Conservation (phyloP, 1,140 invertebrate species). For the Macrobrachium nipponense region DNA sequence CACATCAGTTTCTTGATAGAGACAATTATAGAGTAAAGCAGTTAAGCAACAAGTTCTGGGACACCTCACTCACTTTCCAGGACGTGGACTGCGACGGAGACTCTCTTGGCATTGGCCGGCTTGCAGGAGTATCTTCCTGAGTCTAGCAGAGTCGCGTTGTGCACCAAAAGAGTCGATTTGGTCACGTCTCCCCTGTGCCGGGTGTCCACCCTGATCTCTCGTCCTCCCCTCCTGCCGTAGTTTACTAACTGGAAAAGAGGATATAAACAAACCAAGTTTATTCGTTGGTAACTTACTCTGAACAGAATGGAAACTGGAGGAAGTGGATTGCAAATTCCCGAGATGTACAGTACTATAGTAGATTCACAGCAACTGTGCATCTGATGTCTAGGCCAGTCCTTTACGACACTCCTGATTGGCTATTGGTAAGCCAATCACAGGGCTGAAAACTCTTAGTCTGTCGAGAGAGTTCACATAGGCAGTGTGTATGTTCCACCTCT, state of each 20-base stretch:
- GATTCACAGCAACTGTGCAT: too few relatives aligned
- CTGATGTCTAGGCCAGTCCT: too few relatives aligned
- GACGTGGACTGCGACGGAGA: slow-evolving; percentile 36
- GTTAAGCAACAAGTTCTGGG: background rate
- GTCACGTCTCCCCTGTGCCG: slow-evolving; percentile 30
- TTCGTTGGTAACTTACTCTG: too few relatives aligned
- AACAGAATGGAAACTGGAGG: background rate
- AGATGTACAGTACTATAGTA: too few relatives aligned
- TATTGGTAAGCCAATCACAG: too few relatives aligned
- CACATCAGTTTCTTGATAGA: too few relatives aligned
- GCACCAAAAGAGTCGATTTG: slow-evolving; percentile 33
- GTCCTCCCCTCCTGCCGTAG: slow-evolving; percentile 27
- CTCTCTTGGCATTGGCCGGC: slow-evolving; percentile 42
- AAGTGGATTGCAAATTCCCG: background rate
- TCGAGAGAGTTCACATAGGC: too few relatives aligned
- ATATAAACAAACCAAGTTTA: background rate
- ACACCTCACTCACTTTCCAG: slow-evolving; percentile 20
- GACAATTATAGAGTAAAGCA: background rate
- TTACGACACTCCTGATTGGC: too few relatives aligned
- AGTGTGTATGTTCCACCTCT: too few relatives aligned
- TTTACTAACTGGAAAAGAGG: slow-evolving; percentile 34
- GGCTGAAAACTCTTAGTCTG: too few relatives aligned
- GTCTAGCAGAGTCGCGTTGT: slow-evolving; percentile 34
- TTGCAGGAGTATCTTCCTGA: slow-evolving; percentile 40
- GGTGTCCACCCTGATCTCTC: slow-evolving; percentile 26